Conservation (phyloP, 2,888 invertebrate genomes). For the Spodoptera exigua region DNA sequence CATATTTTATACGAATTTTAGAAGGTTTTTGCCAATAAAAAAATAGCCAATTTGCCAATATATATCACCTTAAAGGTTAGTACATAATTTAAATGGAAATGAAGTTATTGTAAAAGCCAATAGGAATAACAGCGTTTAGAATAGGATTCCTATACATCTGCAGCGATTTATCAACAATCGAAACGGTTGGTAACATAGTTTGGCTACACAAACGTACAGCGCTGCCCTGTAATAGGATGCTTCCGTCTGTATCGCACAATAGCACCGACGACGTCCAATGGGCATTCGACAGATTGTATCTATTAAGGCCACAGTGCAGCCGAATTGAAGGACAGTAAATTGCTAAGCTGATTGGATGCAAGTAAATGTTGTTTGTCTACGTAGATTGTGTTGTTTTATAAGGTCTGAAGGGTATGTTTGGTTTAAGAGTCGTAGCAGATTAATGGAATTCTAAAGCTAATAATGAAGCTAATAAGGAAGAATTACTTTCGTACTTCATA, state of each 20-base stretch:
- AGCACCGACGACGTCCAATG: constrained; percentile 53
- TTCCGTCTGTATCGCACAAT: constrained; percentile 57
- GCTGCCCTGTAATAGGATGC: constrained; percentile 63
- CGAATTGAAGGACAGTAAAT: constrained; percentile 49
- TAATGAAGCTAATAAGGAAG: too few relatives aligned
- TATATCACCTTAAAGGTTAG: not conserved
- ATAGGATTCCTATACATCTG: constrained; percentile 27
- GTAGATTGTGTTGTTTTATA: constrained; percentile 1
- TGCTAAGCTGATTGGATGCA: constrained; percentile 44
- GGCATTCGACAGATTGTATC: constrained; percentile 59
- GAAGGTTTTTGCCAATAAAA: not conserved
- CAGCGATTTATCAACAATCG: constrained; percentile 50
- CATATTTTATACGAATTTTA: constrained; percentile 2
- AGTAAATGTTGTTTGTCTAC: constrained; percentile 27
- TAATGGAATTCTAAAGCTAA: too few relatives aligned
- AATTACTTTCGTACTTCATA: too few relatives aligned
- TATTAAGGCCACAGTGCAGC: constrained; percentile 52
- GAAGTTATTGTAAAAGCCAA: constrained; percentile 9
- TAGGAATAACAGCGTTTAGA: constrained; percentile 11
- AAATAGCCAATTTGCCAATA: not conserved
- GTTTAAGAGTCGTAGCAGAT: not conserved
- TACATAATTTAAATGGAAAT: too few relatives aligned
- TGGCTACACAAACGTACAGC: constrained; percentile 64
- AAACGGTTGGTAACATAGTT: constrained; percentile 52
- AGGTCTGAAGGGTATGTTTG: not conserved